Percentiles rank a stretch among this genome's conserved stretches.
These are phyloP conservation scores for Saxidomus purpurata DNA, from an alignment of 1,140 invertebrate genomes.

Conservation along the genomic window DNA sequence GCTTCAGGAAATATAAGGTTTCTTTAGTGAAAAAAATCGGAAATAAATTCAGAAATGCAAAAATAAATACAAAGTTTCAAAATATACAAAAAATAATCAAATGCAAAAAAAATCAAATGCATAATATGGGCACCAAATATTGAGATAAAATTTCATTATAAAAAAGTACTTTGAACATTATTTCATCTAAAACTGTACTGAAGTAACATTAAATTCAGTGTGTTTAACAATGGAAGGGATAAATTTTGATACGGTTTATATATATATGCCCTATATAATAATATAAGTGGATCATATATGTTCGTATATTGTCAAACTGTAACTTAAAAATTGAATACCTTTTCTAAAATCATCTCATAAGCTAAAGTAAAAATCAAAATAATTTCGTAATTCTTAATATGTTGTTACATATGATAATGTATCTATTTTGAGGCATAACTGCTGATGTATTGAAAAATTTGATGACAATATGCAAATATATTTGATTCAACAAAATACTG, in stretches of 20 bases:
- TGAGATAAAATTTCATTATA: not conserved
- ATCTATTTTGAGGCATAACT: not conserved
- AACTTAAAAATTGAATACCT: not conserved
- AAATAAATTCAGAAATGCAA: slow-evolving; percentile 17
- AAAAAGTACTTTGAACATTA: not conserved
- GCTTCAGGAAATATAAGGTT: not conserved
- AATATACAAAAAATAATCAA: slow-evolving; percentile 54
- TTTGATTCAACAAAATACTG: slow-evolving; percentile 59
- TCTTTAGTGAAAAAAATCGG: not conserved
- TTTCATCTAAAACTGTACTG: not conserved
- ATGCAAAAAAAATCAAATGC: slow-evolving; percentile 39
- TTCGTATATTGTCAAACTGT: slow-evolving; percentile 16
- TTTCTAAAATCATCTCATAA: no score
- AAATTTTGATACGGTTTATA: slow-evolving; percentile 45
- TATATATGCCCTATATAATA: slow-evolving; percentile 57
- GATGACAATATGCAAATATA: slow-evolving; percentile 51
- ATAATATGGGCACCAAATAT: slow-evolving; percentile 45
- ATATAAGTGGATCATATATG: slow-evolving; percentile 41
- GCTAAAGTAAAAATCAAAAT: no score
- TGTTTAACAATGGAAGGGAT: slow-evolving; percentile 4
- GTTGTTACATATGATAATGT: no score
- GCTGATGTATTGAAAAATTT: not conserved
- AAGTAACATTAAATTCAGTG: not conserved
- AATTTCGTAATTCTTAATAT: no score
- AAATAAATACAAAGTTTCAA: slow-evolving; percentile 58